Conservation (phyloP, 2,888 invertebrate species). For the Acanthoscelides obtectus region DNA sequence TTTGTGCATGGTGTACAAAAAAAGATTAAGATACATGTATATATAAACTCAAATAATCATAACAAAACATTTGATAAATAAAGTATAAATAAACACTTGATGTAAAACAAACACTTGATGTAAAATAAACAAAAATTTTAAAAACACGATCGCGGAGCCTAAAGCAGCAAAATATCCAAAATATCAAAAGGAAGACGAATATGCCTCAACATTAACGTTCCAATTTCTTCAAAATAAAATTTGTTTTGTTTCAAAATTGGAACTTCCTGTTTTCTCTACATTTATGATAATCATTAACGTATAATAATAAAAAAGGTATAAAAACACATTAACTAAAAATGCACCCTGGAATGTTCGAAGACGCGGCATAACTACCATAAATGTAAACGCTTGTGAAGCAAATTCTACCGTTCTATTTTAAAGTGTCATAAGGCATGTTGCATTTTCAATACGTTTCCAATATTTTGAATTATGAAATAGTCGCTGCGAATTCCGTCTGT, state of each 20-base stretch:
- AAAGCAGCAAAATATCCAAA: background rate
- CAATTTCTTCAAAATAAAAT: background rate
- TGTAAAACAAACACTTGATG: background rate
- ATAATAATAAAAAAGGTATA: background rate
- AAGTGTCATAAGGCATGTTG: background rate
- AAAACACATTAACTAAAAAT: background rate
- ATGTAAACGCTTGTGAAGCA: background rate
- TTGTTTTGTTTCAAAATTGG: background rate
- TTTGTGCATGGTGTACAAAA: background rate
- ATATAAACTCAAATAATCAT: background rate
- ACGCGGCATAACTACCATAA: background rate
- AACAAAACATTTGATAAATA: background rate
- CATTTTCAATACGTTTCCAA: background rate
- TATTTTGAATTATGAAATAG: too few relatives aligned
- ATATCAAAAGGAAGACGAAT: background rate
- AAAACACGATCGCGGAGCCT: background rate
- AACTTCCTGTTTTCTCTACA: background rate
- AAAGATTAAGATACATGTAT: background rate
- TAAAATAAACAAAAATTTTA: background rate
- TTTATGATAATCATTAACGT: background rate
- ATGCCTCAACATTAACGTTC: background rate
- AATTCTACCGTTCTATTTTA: background rate
- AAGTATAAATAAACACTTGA: background rate
- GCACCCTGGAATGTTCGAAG: background rate
- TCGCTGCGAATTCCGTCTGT: too few relatives aligned